Base-by-base conservation (phyloP, 2,888 invertebrate species). In the Macaria liturata region DNA sequence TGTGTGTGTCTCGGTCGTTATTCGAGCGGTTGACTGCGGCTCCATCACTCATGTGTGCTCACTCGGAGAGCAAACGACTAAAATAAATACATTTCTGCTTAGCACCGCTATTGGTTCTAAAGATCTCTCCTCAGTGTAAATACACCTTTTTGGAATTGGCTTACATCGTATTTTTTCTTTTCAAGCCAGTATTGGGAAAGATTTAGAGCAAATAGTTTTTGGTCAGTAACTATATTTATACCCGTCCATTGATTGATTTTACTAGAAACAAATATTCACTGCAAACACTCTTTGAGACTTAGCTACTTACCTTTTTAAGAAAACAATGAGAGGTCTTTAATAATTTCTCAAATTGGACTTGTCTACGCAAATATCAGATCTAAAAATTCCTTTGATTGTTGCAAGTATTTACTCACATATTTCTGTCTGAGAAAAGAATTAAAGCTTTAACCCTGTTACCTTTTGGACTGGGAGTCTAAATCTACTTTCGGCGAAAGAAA, bases 21-120 rank as follows among this genome's bases (percentile, higher is more conserved):
- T 20, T 20, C 8, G 39, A 57, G 61, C 61, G 61, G 58, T 42
- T 20, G 54, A 59, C 64, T 57, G 57, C 58, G 48, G 52, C 61
- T 61, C 66, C 68, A 70, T 71, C 68, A 64, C 62, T 68, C 69
- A 66, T 71, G 69, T 69, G 67, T 64, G 61, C 66, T 59, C 66
- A 62, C 54, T 61, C 62, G 61, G 20, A 63, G 57, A 60, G 64
- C 56, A 60, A 67, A 67, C 64, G 46, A 49, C 57, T 51, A 57
- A 61, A 65, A 65, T 65, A 67, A 65, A 65, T 62, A 67, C 59
- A 55, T 55, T 55, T 59, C 59, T 49, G 55, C 52, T 60, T 53
- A 60, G 39, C 43, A 53, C 54, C 46, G 37, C 47, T 56, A 49
- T 55, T 59, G 55, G 55, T 46, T 60, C 59, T 60, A 60, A 52